Conservation (phyloP, 2,113 vertebrate species). For the Stegostoma tigrinum region DNA sequence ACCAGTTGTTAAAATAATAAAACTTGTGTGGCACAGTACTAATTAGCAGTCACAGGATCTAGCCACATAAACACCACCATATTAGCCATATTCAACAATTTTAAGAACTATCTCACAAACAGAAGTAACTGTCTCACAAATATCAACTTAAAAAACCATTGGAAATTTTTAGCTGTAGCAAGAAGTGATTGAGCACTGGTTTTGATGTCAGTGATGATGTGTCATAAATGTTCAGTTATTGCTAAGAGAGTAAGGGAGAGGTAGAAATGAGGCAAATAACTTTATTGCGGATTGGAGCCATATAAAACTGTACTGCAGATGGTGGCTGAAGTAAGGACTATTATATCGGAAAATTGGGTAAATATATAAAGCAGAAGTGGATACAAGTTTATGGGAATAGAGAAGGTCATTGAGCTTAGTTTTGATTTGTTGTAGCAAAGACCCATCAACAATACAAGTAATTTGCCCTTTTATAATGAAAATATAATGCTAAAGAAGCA, state of each 20-base stretch:
- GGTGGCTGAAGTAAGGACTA: neutral
- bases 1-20: no score
- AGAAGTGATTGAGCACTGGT: neutral
- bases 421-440: neutral
- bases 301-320: neutral
- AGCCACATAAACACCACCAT: no score
- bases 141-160: no score
- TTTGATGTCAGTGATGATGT: neutral
- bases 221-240: neutral
- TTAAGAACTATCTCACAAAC: no score
- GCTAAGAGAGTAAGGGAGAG: neutral
- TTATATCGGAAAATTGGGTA: neutral
- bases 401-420: neutral
- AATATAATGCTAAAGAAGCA: neutral
- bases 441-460: neutral
- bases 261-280: neutral
- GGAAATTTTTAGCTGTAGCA: neutral
- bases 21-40: no score
- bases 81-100: no score
- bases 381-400: neutral
- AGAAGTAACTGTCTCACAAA: no score
- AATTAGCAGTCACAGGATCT: no score
- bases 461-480: neutral
- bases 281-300: neutral
- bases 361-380: neutral